Base-by-base conservation (phyloP, 2,113 vertebrate genomes). In the Stigmatopora nigra region DNA sequence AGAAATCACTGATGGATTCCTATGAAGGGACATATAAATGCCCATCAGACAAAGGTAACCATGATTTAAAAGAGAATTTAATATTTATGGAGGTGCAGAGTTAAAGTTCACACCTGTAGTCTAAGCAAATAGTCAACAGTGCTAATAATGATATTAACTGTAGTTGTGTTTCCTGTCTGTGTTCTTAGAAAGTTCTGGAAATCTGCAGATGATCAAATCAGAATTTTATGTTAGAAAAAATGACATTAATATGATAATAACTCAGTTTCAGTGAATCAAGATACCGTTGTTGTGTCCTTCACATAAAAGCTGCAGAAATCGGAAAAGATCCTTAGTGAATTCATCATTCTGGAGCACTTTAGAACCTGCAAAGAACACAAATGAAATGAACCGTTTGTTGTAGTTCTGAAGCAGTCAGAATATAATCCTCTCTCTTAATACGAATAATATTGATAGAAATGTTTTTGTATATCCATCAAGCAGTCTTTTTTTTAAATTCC, bases 1-100 rank as follows among this genome's bases (percentile, higher is more conserved):
- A 99, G 87, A 99, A 99, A 82, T 99, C 97, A 84, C 97, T 99
- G 88, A 98, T 98, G 52, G 97, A 99, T 83, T 99, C 97, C 97
- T 99, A 41, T 31, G 71, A 77, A 68, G 60, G 57, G 77, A 71
- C 75, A 35, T 41, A 46, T 17, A 17, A 57, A 15, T 6, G 12
- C 1, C 44, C 36, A 12, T 1, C 38, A 7, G 10, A 61, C 2
- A 25, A 22, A 35, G 22, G 31, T 60, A 15, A 22, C 20, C 13
- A 44, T 6, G 15, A 48, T 22, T 22, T 56, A 1, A 11, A 20
- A 12, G 5, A 56, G 2, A 56, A 20, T 25, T 22, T 56, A 56
- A 5, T 25, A 16, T 49, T 25, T 12, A 10, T 16, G 8, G 57
- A 56, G 3, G 22, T 15, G 49, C n/a, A 35, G 6, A 63, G 14